phyloP scores from a whole-genome alignment of 1,140 invertebrate species.

The Caenorhabditis remanei region DNA sequence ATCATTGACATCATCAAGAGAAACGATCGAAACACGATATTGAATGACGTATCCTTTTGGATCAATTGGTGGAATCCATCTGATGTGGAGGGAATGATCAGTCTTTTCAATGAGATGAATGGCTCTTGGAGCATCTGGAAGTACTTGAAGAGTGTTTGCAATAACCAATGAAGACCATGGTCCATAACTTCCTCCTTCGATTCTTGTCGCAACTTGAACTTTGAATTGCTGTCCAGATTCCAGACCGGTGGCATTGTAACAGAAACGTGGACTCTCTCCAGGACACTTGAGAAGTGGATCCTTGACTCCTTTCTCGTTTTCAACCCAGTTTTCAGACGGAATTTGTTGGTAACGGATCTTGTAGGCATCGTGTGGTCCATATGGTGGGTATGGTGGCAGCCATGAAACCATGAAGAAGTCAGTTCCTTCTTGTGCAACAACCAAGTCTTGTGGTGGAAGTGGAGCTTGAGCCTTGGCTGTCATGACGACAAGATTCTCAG shows the following conservation, averaged over 20 bases:
- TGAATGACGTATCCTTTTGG: conserved; percentile 75
- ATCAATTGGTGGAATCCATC: conserved; percentile 75
- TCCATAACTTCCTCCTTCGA: conserved; percentile 77
- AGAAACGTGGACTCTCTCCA: conserved; percentile 74
- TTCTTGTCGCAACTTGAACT: conserved; percentile 75
- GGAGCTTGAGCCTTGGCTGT: conserved; percentile 77
- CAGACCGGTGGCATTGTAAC: conserved; percentile 77
- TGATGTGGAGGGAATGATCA: conserved; percentile 77
- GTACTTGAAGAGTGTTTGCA: conserved; percentile 76
- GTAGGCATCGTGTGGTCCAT: conserved; percentile 77
- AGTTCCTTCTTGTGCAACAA: conserved; percentile 77
- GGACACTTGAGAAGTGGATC: conserved; percentile 76
- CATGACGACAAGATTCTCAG: conserved; percentile 78
- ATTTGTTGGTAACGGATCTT: conserved; percentile 76
- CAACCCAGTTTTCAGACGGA: conserved; percentile 71
- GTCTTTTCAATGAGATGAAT: conserved; percentile 78
- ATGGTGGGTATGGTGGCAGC: conserved; percentile 75
- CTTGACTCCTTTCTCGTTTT: conserved; percentile 70
- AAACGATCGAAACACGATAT: conserved; percentile 72
- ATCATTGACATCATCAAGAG: conserved; percentile 70
- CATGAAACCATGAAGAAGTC: conserved; percentile 75
- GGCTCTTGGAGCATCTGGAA: conserved; percentile 77
- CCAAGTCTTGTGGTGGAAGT: conserved; percentile 77
- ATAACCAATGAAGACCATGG: conserved; percentile 74
- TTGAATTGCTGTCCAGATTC: conserved; percentile 76